Base-by-base conservation (phyloP, 2,113 vertebrate species). In the Oncorhynchus mykiss region DNA sequence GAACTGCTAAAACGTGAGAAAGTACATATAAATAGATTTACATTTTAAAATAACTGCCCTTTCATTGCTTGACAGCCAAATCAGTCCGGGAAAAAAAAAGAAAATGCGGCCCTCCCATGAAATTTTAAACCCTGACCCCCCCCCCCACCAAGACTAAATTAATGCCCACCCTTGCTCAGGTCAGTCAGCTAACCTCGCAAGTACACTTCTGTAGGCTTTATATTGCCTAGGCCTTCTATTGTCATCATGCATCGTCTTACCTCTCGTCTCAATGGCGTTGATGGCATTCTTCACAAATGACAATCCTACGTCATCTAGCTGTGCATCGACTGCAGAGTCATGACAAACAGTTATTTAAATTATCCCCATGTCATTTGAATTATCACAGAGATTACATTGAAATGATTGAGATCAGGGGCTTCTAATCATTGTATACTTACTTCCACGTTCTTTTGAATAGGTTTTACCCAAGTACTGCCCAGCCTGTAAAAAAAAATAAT, bases 261-360 rank as follows among this genome's bases (percentile, higher is more conserved):
- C 97, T 96, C 96, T 94, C 20, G 88, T 94, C 86, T 99, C 98
- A 75, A 99, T 91, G 48, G 96, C 97, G 73, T 83, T 93, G 89
- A 99, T 97, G 77, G 96, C 96, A 76, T 97, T 98, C 92, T 92
- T 96, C 87, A 99, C 90, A 92, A 99, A 88, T 51, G 88, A 89
- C 83, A 97, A 92, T 6, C 97, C 97, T 70, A 94, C 88, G 2
- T 95, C 94, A 93, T 99, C 95, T 91, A 99, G 84, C 25, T 97
- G 97, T 24, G 95, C 95, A 80, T 95, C 97, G 74, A 94, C 94
- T 94, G 75, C 27, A 71, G 78, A 45, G 72, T n/a, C 9, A 79
- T 20, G 51, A 48, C 72, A 13, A 51, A 51, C 22, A 67, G 74
- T 34, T 16, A 7, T 64, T 45, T 45, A 7, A 45, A 4, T 34